Percentiles rank a stretch among this genome's conserved stretches.
Conservation (phyloP, 2,888 invertebrate species). For the Resseliella maxima region DNA sequence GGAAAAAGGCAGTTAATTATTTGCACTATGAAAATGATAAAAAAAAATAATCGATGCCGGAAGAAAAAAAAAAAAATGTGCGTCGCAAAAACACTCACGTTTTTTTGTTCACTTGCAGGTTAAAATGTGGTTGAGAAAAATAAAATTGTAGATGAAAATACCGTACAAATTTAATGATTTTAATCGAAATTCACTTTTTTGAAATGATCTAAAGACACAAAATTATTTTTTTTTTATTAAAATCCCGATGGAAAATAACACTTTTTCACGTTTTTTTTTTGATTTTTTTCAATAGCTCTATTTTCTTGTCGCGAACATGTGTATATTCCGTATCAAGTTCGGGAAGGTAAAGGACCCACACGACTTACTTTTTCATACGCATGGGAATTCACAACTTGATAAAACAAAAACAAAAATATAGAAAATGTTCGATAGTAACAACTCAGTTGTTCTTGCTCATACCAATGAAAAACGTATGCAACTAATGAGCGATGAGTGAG, state of each 20-base stretch:
- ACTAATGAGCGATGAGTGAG: neutral
- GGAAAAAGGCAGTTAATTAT: neutral
- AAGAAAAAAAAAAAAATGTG: neutral
- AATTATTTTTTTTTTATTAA: neutral
- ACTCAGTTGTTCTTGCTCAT: neutral
- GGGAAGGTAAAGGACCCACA: neutral
- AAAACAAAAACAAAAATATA: conserved; percentile 32
- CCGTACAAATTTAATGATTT: neutral
- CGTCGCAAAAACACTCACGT: conserved; percentile 19
- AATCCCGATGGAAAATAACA: neutral
- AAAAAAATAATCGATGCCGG: neutral
- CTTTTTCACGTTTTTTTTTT: conserved; percentile 24
- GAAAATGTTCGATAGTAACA: neutral
- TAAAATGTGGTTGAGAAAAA: neutral
- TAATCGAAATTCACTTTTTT: neutral
- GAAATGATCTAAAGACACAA: neutral
- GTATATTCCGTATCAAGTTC: conserved; percentile 7
- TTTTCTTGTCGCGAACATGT: neutral
- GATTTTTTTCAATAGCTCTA: neutral
- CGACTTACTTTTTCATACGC: neutral
- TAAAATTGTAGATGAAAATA: neutral
- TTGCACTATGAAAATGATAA: neutral
- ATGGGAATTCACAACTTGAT: conserved; percentile 33
- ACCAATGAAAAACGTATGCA: neutral
- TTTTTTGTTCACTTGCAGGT: neutral